A percentile compares a stretch with the other conserved stretches of the same genome.
Conservation (phyloP, 2,797 vertebrate genomes). For the Gila robusta region DNA sequence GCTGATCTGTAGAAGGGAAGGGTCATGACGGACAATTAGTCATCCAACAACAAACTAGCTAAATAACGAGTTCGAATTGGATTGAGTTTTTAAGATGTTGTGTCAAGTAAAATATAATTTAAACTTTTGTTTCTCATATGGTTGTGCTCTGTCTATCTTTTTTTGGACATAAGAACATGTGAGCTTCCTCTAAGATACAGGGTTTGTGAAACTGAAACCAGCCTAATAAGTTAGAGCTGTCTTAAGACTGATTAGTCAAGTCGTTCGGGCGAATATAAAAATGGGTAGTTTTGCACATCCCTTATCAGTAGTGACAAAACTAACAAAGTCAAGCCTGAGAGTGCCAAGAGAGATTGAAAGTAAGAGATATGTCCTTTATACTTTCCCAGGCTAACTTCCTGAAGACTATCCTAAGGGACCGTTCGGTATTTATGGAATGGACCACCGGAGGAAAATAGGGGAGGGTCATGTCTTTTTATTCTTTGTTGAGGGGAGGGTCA, state of each 20-base stretch:
- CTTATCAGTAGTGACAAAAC: conserved; percentile 12
- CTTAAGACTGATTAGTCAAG: background rate
- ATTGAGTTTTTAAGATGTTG: background rate
- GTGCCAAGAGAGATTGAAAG: background rate
- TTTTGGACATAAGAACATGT: background rate
- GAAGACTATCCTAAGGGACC: conserved; percentile 3
- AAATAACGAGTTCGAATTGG: background rate
- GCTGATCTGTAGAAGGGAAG: background rate
- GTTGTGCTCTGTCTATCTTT: background rate
- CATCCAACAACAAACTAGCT: background rate
- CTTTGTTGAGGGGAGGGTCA: no score
- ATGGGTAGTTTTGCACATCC: background rate
- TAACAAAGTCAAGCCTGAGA: background rate
- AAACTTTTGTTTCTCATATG: background rate
- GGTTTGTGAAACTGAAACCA: background rate
- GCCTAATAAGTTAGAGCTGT: background rate
- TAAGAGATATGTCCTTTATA: conserved; percentile 21
- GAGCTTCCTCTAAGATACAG: background rate
- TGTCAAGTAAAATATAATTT: background rate
- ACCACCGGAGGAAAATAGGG: no score
- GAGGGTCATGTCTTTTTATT: no score
- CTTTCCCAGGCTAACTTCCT: conserved; percentile 36
- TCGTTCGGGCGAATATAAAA: background rate
- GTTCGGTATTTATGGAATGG: no score
- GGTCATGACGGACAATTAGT: background rate